phyloP scores from a whole-genome alignment of 2,113 vertebrate species.

The Hippocampus abdominalis region DNA sequence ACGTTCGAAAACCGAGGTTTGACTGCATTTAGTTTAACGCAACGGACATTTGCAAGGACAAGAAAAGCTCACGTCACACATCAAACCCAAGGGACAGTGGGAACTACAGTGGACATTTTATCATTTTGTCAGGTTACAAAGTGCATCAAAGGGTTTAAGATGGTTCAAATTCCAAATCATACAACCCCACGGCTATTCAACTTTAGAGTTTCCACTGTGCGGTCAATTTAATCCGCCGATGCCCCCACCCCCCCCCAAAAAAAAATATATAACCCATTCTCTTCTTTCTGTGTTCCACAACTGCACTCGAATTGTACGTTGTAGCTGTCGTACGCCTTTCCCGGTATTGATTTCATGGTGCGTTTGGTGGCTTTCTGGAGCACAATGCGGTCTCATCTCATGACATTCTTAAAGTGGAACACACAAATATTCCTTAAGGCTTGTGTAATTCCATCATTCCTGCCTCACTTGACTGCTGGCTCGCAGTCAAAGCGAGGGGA shows the following conservation, averaged over 20 bases:
- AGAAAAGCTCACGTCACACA: too few species aligned
- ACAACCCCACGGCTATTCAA: background rate
- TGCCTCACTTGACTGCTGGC: constrained; percentile 44
- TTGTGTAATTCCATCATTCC: constrained; percentile 62
- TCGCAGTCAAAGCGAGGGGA: constrained; percentile 41
- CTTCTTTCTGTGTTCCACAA: constrained; percentile 22
- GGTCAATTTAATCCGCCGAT: background rate
- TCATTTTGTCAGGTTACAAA: too few species aligned
- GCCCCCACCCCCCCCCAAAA: too few species aligned
- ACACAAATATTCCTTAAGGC: constrained; percentile 61
- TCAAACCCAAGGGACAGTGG: too few species aligned
- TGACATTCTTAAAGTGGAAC: constrained; percentile 58
- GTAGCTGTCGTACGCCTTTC: constrained; percentile 27
- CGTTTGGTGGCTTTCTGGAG: constrained; percentile 55
- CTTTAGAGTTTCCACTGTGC: background rate
- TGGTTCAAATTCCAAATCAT: too few species aligned
- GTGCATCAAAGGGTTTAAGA: too few species aligned
- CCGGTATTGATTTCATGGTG: constrained; percentile 55
- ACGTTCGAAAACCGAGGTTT: too few species aligned
- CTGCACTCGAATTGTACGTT: constrained; percentile 44
- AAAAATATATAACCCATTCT: background rate
- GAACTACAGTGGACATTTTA: too few species aligned
- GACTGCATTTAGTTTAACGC: too few species aligned
- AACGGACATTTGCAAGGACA: too few species aligned
- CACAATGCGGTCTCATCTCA: constrained; percentile 61